Evolutionary conservation across 2,888 invertebrate species (phyloP).

Genomic region (Biston stratarius): DNA sequence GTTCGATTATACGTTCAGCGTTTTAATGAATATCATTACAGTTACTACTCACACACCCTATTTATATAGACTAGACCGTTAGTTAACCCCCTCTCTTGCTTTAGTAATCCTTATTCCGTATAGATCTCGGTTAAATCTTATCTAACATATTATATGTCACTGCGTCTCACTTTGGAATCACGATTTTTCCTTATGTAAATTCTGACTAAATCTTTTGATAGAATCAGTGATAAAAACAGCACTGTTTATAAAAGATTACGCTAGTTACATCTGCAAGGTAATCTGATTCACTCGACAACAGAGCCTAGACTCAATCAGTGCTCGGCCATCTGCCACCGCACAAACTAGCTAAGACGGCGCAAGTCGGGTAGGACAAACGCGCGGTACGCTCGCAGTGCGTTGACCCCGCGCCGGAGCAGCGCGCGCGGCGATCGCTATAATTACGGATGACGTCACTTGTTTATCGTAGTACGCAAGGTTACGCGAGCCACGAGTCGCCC

Average conservation of each 20-base stretch:
- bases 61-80: no score
- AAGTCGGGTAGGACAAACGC: slow-evolving; percentile 39
- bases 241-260: not conserved
- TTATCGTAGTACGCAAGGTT: slow-evolving; percentile 84
- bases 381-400: slow-evolving; percentile 65
- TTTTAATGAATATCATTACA: no score
- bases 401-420: slow-evolving; percentile 69
- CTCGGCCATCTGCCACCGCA: slow-evolving; percentile 23
- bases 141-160: no score
- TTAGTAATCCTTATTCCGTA: no score
- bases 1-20: no score
- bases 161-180: no score
- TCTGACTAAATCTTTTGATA: not conserved
- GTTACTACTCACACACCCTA: no score
- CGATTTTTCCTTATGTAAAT: not conserved
- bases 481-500: slow-evolving; percentile 66
- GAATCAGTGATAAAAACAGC: not conserved
- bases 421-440: slow-evolving; percentile 72
- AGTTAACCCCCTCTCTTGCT: no score
- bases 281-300: slow-evolving; percentile 3
- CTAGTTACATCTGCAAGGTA: not conserved
- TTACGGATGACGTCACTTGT: slow-evolving; percentile 84
- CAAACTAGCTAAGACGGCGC: slow-evolving; percentile 11
- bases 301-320: slow-evolving; percentile 15
- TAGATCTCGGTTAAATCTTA: no score